Evolutionary conservation across 2,888 invertebrate genomes (phyloP), one percentile per base, ranked within the genome.

Genomic region (Stenodema calcarata): DNA sequence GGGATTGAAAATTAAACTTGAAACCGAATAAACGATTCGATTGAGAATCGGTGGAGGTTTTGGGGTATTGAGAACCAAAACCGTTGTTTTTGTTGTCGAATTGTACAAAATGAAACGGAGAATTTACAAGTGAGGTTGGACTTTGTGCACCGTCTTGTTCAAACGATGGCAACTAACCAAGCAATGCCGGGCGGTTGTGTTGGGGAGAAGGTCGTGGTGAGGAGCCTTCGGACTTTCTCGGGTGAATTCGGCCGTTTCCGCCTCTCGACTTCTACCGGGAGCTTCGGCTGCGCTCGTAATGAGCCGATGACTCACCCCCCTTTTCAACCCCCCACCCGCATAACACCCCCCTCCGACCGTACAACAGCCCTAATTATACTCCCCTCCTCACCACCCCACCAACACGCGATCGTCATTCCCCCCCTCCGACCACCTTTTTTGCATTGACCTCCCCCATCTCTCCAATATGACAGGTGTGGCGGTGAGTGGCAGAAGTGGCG

Each of bases 221-320:
- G 62, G 44, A 9, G 73, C 18, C 47, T 84, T 84, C 84, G 84
- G 70, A 0, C 2, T 0, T 9, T 1, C 12, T 84, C 84, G 84
- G 84, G 42, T 27, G 28, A 27, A 23, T 28, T 73, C 84, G 84
- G 84, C 30, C 80, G 54, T 81, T 50, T 54, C 30, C 80, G 80
- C 69, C 28, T 62, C 35, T 62, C 70, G 41, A 70, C 70, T 47
- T 84, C 84, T 35, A 84, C 73, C 84, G 75, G 78, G 78, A 78
- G 78, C 78, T 75, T 84, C 84, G 84, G 84, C 84, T n/a, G 50
- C 12, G 75, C 27, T 84, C 84, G 84, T 84, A 84, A 84, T 84
- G 84, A 84, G 84, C 84, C 84, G 84, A 54, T 84, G 84, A 84
- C 84, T 84, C 84, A 84, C 84, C 84, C 73, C 84, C 84, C 70